Evolutionary conservation across 2,113 vertebrate species (phyloP).

Genomic region (Dasypus novemcinctus): DNA sequence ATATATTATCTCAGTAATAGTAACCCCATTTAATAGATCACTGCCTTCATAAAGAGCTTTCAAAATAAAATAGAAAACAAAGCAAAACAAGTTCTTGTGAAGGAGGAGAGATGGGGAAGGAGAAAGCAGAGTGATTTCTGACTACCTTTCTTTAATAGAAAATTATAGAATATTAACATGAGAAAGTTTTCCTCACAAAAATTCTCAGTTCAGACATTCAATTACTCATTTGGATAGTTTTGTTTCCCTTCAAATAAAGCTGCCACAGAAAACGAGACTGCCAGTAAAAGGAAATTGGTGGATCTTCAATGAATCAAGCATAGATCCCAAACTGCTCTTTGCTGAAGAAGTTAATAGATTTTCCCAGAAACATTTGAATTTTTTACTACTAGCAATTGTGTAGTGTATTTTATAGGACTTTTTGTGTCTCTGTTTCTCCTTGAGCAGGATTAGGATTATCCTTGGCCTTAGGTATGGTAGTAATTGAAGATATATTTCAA

Average conservation of each 20-base stretch:
- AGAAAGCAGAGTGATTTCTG: background rate
- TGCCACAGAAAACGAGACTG: background rate
- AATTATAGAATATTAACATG: background rate
- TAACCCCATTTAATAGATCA: background rate
- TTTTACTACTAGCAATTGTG: background rate
- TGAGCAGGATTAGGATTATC: background rate
- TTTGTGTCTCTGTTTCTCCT: background rate
- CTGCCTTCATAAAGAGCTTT: background rate
- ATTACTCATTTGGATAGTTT: background rate
- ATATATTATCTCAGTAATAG: background rate
- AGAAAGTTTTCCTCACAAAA: background rate
- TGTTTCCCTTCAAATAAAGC: background rate
- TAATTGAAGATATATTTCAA: background rate
- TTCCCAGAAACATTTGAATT: background rate
- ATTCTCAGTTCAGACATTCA: background rate
- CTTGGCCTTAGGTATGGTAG: background rate
- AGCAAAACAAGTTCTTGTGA: background rate
- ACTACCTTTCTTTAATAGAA: background rate
- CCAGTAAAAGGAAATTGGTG: background rate
- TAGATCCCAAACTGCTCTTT: background rate
- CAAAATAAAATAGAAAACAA: conserved; percentile 5
- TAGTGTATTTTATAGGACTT: background rate
- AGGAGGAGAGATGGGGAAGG: background rate
- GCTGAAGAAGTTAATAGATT: conserved; percentile 13
- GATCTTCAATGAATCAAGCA: background rate